These are phyloP conservation scores for Corythornis leucogaster DNA, from an alignment of 2,797 vertebrate species.

Conservation along the genomic window DNA sequence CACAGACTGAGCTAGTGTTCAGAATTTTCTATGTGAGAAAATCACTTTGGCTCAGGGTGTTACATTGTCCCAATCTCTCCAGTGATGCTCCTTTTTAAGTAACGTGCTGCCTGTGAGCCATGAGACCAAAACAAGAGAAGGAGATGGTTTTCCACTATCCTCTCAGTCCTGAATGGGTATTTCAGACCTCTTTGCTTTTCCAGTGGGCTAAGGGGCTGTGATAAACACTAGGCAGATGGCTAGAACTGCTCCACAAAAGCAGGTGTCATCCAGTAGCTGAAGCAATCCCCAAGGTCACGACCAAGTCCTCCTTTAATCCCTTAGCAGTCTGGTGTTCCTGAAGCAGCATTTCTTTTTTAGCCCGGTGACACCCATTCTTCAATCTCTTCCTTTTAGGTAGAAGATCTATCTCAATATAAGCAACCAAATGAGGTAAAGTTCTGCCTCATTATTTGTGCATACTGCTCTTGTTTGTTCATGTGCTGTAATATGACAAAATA, in stretches of 20 bases:
- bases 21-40: neutral
- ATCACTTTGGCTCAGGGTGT: neutral
- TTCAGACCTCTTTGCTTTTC: neutral
- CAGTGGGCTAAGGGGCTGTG: neutral
- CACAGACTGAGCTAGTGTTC: neutral
- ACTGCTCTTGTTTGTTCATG: neutral
- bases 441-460: neutral
- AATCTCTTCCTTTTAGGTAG: neutral
- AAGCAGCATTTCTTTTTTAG: neutral
- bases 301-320: accelerated
- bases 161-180: neutral
- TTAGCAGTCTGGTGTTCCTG: neutral
- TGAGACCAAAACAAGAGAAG: neutral
- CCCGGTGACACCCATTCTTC: neutral
- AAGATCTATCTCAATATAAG: neutral
- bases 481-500: neutral
- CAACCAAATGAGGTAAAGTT: neutral
- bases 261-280: neutral
- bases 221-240: neutral
- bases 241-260: neutral
- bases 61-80: neutral
- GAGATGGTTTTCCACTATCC: neutral
- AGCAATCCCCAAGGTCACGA: accelerated
- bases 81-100: neutral
- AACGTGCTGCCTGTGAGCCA: neutral